phyloP scores from a whole-genome alignment of 2,888 invertebrate genomes.

The Eupithecia insigniata region DNA sequence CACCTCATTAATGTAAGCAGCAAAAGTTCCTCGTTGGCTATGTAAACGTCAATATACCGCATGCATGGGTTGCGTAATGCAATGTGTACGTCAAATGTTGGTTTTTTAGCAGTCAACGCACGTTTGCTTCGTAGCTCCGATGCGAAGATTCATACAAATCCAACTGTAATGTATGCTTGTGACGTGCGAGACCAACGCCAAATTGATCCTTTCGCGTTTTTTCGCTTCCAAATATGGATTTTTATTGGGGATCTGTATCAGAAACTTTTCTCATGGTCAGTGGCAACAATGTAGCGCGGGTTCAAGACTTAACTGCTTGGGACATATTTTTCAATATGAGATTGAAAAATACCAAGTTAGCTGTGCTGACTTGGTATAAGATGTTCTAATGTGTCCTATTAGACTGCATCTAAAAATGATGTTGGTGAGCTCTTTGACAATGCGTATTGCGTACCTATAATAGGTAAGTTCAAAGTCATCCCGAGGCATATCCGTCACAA shows the following conservation, averaged over 20 bases:
- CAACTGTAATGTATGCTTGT: slow-evolving; percentile 43
- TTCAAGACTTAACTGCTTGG: neutral
- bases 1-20: slow-evolving; percentile 53
- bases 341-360: no score
- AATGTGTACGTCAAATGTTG: slow-evolving; percentile 53
- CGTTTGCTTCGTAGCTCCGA: slow-evolving; percentile 55
- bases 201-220: slow-evolving; percentile 17
- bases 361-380: no score
- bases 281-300: neutral
- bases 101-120: slow-evolving; percentile 54
- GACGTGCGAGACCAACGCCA: slow-evolving; percentile 43
- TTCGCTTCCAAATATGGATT: slow-evolving; percentile 4
- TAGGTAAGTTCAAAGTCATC: neutral
- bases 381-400: neutral
- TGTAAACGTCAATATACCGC: slow-evolving; percentile 45
- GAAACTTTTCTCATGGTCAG: neutral
- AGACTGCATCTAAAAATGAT: neutral
- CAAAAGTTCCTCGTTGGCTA: slow-evolving; percentile 67
- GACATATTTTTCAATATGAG: neutral
- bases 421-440: neutral
- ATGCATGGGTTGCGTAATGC: slow-evolving; percentile 62
- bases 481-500: neutral
- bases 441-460: no score
- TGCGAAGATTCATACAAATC: slow-evolving; percentile 36
- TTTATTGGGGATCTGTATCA: neutral